Evolutionary conservation across 1,140 invertebrate genomes (phyloP), one percentile per base, ranked within the genome.

Genomic region (Musca domestica): DNA sequence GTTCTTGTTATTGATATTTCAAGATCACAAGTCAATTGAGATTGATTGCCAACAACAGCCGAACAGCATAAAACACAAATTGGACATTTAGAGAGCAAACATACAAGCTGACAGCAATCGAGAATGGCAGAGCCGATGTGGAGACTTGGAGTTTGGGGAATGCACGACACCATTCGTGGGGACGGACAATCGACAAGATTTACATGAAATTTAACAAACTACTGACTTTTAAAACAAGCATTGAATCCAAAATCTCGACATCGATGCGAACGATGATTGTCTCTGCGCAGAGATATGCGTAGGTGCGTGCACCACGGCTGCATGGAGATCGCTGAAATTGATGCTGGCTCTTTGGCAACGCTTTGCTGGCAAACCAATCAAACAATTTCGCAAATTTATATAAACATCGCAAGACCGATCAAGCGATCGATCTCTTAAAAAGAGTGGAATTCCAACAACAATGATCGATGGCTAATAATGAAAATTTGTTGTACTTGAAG

Each of bases 21-120:
- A 61, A 61, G 56, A 61, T 61, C 56, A 61, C 56, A 61, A 41
- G 56, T 61, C 56, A 61, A 61, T 61, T 61, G 56, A 61, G 56
- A 61, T 61, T 61, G 56, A 61, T 61, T 61, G 22, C 56, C 30
- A 61, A 61, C 56, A 61, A 34, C 56, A 7, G 34, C 34, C n/a
- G 2, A 27, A 56, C 52, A 56, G 25, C 25, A 30, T 61, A 61
- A 23, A 61, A 34, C 56, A 61, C 56, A 61, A 61, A 61, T 41
- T 61, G 30, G 30, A 61, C 56, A 41, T 34, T 61, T 10, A 61
- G 12, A 61, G 56, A 34, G 27, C 27, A 41, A 41, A 19, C n/a
- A 19, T 17, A 41, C 22, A 41, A 51, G 20, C 34, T 41, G 34
- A 51, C 48, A 5, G 48, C 17, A 51, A 5, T 41, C 10, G 34